Conservation (phyloP, 2,113 vertebrate species). For the Corythoichthys haematopterus region DNA sequence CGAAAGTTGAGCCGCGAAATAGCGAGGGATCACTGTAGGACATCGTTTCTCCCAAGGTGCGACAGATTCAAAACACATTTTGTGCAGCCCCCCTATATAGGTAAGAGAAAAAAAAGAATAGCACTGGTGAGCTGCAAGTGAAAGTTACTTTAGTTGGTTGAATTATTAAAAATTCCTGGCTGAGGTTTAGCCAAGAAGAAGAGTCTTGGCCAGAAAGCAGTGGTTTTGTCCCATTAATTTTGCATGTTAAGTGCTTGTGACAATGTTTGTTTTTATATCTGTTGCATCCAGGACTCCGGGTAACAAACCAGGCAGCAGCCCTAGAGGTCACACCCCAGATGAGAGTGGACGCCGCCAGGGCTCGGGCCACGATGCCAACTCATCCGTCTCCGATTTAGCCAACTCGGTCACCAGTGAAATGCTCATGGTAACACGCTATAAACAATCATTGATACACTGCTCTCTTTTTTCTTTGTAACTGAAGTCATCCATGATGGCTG, state of each 20-base stretch:
- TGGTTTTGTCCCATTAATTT: neutral
- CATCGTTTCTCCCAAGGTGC: neutral
- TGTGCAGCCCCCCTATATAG: neutral
- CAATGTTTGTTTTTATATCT: slow-evolving; percentile 30
- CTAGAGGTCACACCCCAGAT: slow-evolving; percentile 83
- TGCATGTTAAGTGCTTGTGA: slow-evolving; percentile 1
- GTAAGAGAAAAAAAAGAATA: neutral
- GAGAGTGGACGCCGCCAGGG: slow-evolving; percentile 69
- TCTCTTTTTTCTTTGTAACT: slow-evolving; percentile 19
- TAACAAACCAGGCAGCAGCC: slow-evolving; percentile 80
- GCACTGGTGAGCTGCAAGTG: neutral
- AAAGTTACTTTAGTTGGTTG: neutral
- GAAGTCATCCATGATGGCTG: slow-evolving; percentile 13
- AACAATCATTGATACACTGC: slow-evolving; percentile 7
- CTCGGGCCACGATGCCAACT: slow-evolving; percentile 77
- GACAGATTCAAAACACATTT: neutral
- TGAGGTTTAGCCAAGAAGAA: neutral
- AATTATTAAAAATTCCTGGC: neutral
- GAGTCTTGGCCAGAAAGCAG: neutral
- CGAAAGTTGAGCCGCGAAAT: too few species aligned
- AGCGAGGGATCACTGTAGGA: too few species aligned
- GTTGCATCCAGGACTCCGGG: slow-evolving; percentile 75
- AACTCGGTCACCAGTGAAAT: slow-evolving; percentile 98
- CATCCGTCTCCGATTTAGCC: slow-evolving; percentile 91
- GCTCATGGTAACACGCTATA: slow-evolving; percentile 82